Evolutionary conservation across 23 tunicate species (phyloP), one percentile per base, ranked within the genome.

Genomic region (Trididemnum clinides): DNA sequence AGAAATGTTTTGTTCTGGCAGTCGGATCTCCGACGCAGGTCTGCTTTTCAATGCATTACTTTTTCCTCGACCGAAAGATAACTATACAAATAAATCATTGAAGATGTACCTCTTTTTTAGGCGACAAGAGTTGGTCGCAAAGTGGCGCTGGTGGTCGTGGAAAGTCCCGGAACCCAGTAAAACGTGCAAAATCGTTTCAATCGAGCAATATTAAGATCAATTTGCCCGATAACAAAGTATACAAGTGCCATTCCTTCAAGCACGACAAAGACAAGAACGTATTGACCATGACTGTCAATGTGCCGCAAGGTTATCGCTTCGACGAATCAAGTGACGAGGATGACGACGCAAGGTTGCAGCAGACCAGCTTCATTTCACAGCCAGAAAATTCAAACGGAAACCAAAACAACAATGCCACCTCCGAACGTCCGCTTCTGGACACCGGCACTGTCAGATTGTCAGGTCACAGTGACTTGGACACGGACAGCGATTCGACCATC

Each of bases 401-500:
- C 15, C 12, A 15, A 15, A 15, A 44, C 54, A 15, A 10, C 12
- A 7, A 44, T 15, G 54, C 54, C 15, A 44, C 54, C 10, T 10
- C 12, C 15, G 54, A 10, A 7, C 54, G 54, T 10, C 12, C 54
- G 15, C 54, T 44, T 44, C 54, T 7, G 12, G 54, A 44, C 10
- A 15, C 10, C 54, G 15, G 15, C 15, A 44, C 54, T 7, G 54
- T 15, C 54, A 44, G 54, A 7, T n/a, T n/a, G n/a, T n/a, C n/a
- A n/a, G n/a, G n/a, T n/a, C n/a, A n/a, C n/a, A 44, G 15, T 44
- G 10, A 7, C 12, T 44, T 7, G 10, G 81, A 39, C 25, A 74
- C 81, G 5, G 81, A 74, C 59, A 74, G 81, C 25, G 81, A 74
- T 74, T 74, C 81, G 18, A 74, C 81, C 5, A 3, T 74, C 12